Evolutionary conservation across 2,888 invertebrate genomes (phyloP), one percentile per base, ranked within the genome.

Genomic region (Bruchidius siliquastri): DNA sequence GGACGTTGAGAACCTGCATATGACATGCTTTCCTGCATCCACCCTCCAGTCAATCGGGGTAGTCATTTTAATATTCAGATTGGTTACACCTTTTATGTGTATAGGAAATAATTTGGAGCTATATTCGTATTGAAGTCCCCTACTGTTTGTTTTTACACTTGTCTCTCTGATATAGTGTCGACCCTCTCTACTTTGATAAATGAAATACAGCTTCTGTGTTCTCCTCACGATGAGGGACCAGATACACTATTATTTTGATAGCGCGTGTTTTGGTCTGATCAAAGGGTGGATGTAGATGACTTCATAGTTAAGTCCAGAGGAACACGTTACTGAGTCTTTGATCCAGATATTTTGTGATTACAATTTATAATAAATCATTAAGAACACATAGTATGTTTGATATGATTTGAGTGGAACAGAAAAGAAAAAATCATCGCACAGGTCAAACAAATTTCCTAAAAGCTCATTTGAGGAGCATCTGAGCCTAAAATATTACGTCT

Each of bases 41-140:
- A 68, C 68, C 21, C 26, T 22, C 67, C 73, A 26, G 21, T 67
- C 73, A 67, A 66, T 68, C 22, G 72, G 75, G 75, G 78, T 78
- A 76, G 79, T 80, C 82, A 82, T 85, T 86, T 86, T 86, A 86
- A 86, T 86, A 86, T 86, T 86, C 86, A 86, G 86, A 86, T 86
- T 86, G 86, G 86, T 86, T 86, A 86, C 86, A 86, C 86, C 86
- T 86, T 86, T 86, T 86, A 86, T 85, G 82, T 85, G 86, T 86
- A 84, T 82, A 84, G 85, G 85, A 86, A 86, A 86, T 86, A 86
- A 86, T 86, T 86, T 85, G 81, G 82, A 80, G 83, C 84, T 82
- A 83, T 84, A 84, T 85, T 85, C 85, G 82, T 84, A 82, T 83
- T 80, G 80, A 80, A 72, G 72, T 71, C 72, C 32, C 80, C 85